These are phyloP conservation scores for Rhinolophus ferrumequinum DNA, from an alignment of 2,113 vertebrate genomes.

Conservation along the genomic window DNA sequence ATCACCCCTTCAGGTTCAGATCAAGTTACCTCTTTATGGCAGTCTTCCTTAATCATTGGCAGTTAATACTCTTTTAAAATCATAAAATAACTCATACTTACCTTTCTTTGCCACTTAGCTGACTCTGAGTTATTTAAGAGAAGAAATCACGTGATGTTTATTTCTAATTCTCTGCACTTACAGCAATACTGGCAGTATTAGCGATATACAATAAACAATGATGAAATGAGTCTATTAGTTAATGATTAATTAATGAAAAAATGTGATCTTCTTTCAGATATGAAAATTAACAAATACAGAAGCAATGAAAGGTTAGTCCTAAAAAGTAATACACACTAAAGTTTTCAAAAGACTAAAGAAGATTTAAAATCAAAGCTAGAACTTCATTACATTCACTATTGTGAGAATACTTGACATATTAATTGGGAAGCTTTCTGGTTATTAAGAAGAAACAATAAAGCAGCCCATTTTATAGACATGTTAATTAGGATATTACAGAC, in stretches of 20 bases:
- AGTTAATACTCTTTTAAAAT: background rate
- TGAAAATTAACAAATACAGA: conserved; percentile 31
- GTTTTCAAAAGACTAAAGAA: background rate
- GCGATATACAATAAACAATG: background rate
- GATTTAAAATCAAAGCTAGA: background rate
- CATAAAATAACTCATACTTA: background rate
- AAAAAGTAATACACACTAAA: background rate
- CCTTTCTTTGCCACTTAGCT: background rate
- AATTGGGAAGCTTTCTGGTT: conserved; percentile 33
- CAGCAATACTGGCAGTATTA: background rate
- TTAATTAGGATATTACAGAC: conserved; percentile 55
- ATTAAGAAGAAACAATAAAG: conserved; percentile 38
- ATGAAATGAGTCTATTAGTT: background rate
- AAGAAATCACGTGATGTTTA: background rate
- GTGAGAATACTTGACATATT: background rate
- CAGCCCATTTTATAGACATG: background rate
- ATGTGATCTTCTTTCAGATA: background rate
- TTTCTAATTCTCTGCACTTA: conserved; percentile 13
- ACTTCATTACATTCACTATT: background rate
- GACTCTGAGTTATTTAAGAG: background rate
- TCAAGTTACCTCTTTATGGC: background rate
- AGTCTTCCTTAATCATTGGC: background rate
- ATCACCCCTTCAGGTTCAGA: background rate
- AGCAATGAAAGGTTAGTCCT: background rate
- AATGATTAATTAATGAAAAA: background rate